Conservation (phyloP, 2,113 vertebrate species). For the Archocentrus centrarchus region DNA sequence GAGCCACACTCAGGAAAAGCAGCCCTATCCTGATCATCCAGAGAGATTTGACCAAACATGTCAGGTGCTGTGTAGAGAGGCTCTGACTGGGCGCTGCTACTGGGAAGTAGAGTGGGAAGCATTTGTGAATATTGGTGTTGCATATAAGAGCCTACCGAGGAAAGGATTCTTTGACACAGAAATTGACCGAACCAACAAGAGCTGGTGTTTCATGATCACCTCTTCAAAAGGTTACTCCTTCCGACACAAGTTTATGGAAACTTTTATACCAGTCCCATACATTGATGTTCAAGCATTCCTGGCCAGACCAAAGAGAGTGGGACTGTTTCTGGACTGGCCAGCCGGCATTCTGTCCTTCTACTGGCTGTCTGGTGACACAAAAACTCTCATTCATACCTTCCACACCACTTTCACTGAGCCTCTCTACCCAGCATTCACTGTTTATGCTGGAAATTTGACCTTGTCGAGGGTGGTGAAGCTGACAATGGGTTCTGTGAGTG, state of each 20-base stretch:
- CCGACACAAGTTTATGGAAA: not conserved
- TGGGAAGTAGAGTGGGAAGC: conserved; percentile 6
- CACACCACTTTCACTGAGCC: conserved; percentile 6
- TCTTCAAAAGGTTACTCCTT: not conserved
- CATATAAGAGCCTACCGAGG: not conserved
- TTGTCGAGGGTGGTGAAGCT: not conserved
- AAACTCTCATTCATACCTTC: conserved; percentile 4
- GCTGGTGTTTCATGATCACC: not conserved
- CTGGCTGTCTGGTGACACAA: not conserved
- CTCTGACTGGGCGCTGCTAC: conserved; percentile 7
- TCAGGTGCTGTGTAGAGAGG: conserved; percentile 19
- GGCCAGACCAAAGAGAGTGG: not conserved
- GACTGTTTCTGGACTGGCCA: conserved; percentile 16
- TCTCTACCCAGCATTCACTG: not conserved
- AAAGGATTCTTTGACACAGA: rapidly evolving
- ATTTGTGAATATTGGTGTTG: not conserved
- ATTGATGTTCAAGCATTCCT: not conserved
- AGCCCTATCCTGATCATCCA: conserved; percentile 13
- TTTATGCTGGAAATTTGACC: not conserved
- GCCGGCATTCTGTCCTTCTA: conserved; percentile 5
- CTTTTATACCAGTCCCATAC: not conserved
- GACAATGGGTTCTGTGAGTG: not conserved
- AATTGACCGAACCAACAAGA: rapidly evolving
- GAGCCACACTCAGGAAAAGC: rapidly evolving
- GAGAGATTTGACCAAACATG: not conserved